Conservation (phyloP, 2,113 vertebrate species). For the Triplophysa dalaica region DNA sequence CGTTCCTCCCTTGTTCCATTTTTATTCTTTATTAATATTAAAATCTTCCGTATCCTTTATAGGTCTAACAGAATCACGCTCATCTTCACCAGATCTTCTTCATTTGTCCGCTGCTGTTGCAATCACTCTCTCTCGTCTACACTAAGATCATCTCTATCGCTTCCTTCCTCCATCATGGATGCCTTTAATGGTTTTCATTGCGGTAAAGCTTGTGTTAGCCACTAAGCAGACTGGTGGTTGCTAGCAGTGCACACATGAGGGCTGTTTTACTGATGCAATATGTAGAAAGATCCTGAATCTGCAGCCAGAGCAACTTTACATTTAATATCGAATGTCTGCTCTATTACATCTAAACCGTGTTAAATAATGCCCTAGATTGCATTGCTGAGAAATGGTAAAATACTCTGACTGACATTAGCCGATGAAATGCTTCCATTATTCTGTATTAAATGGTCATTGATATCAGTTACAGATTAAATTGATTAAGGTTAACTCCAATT, state of each 20-base stretch:
- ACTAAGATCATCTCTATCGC: constrained; percentile 21
- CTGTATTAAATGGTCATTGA: no score
- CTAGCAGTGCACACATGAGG: constrained; percentile 24
- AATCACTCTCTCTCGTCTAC: not conserved
- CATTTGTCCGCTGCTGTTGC: not conserved
- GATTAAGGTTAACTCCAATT: no score
- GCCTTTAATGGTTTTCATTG: constrained; percentile 55
- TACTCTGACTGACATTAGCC: no score
- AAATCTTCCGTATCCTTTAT: not conserved
- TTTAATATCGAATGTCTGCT: not conserved
- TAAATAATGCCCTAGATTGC: not conserved
- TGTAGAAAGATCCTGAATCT: constrained; percentile 56
- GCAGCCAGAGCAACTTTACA: constrained; percentile 23
- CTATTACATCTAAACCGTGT: not conserved
- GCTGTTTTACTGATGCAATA: constrained; percentile 63
- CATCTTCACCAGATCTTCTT: not conserved
- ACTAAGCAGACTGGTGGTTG: constrained; percentile 18
- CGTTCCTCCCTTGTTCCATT: constrained; percentile 10
- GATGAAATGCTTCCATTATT: no score
- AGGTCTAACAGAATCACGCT: not conserved
- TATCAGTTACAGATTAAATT: no score
- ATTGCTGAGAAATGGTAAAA: not conserved
- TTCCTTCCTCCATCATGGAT: constrained; percentile 36
- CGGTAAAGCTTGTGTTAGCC: constrained; percentile 49
- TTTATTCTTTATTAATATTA: not conserved